Evolutionary conservation across 2,113 vertebrate species (phyloP), one percentile per base, ranked within the genome.

Genomic region (Apistogramma diplotaenia): DNA sequence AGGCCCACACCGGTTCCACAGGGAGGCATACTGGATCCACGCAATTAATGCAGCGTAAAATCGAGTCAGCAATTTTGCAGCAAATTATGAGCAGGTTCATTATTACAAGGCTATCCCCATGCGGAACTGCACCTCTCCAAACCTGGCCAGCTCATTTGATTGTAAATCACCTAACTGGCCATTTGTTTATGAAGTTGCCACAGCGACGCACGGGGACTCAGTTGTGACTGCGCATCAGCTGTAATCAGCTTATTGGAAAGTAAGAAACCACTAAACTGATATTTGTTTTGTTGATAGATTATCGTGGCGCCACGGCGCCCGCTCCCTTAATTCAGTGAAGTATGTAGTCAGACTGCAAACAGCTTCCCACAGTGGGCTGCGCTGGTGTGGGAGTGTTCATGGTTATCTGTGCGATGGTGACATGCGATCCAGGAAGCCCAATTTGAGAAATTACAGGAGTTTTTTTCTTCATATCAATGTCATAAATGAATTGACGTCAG

Each of bases 11-110:
- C 1, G 55, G 73, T 76, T 85, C 84, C 84, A 72, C 35, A 0
- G 90, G 88, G 87, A 89, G 35, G 33, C 79, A 79, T 31, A 9
- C 79, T 61, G 86, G 81, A 89, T 84, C 86, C 87, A 82, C 89
- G 60, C 93, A 92, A 93, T 93, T 93, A 93, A 85, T 79, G 9
- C 87, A 5, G 75, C 77, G 18, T 81, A 78, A 89, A 87, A 83
- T 70, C 12, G 21, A 88, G 87, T 92, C 91, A 91, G 92, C 92
- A 84, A 55, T 65, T 89, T 71, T 57, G 79, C 54, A 61, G 81
- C 55, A 75, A 81, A 87, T 92, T 80, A 91, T 12, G 78, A 46
- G 25, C 43, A 19, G 86, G 57, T 81, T 90, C 81, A 78, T 92
- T 93, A 92, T 89, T 90, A 75, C 65, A 46, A 25, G 37, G 57